These are phyloP conservation scores for Melanophora roralis DNA, from an alignment of 2,888 invertebrate species.

Conservation along the genomic window DNA sequence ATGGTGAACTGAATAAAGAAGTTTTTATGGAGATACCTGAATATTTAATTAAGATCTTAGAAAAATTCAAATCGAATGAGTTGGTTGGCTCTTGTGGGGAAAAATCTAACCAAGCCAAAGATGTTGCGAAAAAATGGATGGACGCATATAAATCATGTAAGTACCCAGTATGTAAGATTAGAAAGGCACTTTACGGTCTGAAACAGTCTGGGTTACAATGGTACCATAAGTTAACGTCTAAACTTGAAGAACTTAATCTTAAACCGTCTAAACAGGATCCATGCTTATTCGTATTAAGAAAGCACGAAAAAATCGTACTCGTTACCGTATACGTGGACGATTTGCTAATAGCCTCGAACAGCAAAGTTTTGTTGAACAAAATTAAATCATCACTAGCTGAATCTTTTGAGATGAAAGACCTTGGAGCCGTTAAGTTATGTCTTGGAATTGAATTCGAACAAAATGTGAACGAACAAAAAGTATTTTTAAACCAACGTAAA, in stretches of 20 bases:
- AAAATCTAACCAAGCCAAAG: neutral
- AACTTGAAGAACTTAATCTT: conserved; percentile 17
- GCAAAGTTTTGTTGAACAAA: too few relatives aligned
- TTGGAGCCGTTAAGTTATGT: too few relatives aligned
- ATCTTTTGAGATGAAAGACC: too few relatives aligned
- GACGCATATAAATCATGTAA: conserved; percentile 5
- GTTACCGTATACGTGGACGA: too few relatives aligned
- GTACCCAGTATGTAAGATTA: conserved; percentile 44
- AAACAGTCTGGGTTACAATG: conserved; percentile 52
- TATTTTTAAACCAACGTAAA: too few relatives aligned
- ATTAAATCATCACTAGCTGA: too few relatives aligned
- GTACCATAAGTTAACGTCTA: conserved; percentile 34
- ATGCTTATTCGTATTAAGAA: too few relatives aligned
- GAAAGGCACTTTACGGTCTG: conserved; percentile 51
- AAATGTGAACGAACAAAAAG: too few relatives aligned
- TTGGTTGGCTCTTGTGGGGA: neutral
- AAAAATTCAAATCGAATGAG: neutral
- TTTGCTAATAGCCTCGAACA: too few relatives aligned
- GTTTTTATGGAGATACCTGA: conserved; percentile 49
- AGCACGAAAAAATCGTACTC: too few relatives aligned
- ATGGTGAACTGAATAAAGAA: conserved; percentile 33
- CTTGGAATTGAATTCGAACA: too few relatives aligned
- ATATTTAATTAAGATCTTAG: neutral
- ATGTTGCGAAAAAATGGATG: conserved; percentile 18
- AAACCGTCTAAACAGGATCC: too few relatives aligned